Percentiles rank a stretch among this genome's conserved stretches.
phyloP scores from a whole-genome alignment of 1,140 invertebrate genomes.

The Ostrea denselamellosa region DNA sequence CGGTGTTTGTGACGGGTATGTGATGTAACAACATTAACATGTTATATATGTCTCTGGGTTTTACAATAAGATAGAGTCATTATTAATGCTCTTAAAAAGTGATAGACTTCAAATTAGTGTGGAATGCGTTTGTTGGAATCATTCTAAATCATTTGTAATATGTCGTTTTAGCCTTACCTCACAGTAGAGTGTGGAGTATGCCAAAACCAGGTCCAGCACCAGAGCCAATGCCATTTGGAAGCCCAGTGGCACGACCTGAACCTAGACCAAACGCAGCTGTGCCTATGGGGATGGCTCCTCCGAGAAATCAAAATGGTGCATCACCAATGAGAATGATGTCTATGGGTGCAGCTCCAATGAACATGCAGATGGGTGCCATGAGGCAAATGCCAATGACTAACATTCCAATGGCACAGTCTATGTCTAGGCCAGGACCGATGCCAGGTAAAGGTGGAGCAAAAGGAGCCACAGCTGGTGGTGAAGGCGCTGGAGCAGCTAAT shows the following conservation, averaged over 20 bases:
- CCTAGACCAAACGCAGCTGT: not conserved
- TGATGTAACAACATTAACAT: not conserved
- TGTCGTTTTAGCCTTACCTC: not conserved
- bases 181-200: not conserved
- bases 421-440: not conserved
- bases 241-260: not conserved
- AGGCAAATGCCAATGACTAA: constrained; percentile 6
- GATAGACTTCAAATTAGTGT: no score
- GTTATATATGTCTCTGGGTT: not conserved
- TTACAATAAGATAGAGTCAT: no score
- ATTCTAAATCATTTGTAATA: not conserved
- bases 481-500: not conserved
- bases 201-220: not conserved
- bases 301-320: not conserved
- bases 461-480: not conserved
- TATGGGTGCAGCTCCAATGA: not conserved
- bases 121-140: no score
- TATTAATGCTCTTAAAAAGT: no score
- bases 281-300: not conserved
- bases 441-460: not conserved
- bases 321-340: constrained; percentile 3
- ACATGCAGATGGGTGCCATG: not conserved
- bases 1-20: constrained; percentile 2
- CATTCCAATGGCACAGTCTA: not conserved
- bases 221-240: not conserved